Conservation (phyloP, 2,797 vertebrate species). For the Fistularia tabacaria region DNA sequence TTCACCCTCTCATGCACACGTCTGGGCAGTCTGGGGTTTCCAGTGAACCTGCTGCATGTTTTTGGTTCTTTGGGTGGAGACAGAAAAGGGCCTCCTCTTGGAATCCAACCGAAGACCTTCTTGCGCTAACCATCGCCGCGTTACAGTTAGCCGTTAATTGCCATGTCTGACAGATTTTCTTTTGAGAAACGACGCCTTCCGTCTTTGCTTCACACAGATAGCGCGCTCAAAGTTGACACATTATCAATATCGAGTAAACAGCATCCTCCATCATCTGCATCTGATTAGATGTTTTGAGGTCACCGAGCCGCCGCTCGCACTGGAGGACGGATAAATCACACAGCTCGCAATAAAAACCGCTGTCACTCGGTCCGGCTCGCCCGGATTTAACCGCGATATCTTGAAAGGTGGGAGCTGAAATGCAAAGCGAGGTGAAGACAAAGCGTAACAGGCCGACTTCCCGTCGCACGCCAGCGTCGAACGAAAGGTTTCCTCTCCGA, state of each 20-base stretch:
- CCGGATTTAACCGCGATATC: constrained; percentile 48
- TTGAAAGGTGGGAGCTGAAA: constrained; percentile 37
- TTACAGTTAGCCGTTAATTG: no score
- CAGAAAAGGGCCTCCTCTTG: no score
- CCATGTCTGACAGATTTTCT: no score
- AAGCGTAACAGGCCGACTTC: constrained; percentile 20
- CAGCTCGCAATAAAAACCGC: constrained; percentile 36
- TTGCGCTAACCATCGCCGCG: no score
- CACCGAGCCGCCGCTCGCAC: constrained; percentile 16
- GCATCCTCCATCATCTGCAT: constrained; percentile 7
- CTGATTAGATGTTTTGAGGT: constrained; percentile 26
- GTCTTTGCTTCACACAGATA: background rate
- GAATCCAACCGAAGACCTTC: no score
- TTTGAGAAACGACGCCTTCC: no score
- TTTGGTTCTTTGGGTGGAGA: no score
- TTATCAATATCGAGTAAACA: no score
- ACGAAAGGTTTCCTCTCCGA: constrained; percentile 47
- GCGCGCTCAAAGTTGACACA: constrained; percentile 4
- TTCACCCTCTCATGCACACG: no score
- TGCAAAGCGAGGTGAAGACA: constrained; percentile 25
- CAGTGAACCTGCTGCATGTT: no score
- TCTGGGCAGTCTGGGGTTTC: no score
- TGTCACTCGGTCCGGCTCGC: constrained; percentile 48
- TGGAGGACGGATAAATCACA: constrained; percentile 40
- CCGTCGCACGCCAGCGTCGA: constrained; percentile 42